Base-by-base conservation (phyloP, 2,797 vertebrate genomes). In the Gymnothorax javanicus region DNA sequence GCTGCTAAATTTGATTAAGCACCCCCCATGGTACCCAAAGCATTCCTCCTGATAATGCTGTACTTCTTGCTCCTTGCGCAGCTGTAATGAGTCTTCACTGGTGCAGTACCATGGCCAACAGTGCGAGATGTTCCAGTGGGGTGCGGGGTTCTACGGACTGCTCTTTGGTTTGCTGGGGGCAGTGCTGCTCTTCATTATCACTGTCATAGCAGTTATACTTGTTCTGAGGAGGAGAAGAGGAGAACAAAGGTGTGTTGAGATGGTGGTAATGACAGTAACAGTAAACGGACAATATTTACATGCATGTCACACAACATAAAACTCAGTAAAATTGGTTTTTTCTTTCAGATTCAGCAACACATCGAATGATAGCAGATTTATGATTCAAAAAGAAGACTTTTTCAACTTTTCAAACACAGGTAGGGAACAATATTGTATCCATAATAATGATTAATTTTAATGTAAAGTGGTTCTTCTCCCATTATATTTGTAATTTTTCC, bases 161-260 rank as follows among this genome's bases (percentile, higher is more conserved):
- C 82, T 96, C 54, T 96, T 96, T 79, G 95, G 95, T 25, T 91
- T 95, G 64, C 86, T 96, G 82, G 91, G 89, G 56, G 93, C 8
- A 4, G 93, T 57, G 0, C 84, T 91, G 52, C 89, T 96, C 8
- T 86, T 96, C 54, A 5, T 95, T 2, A 90, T 92, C 33, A 86
- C 93, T 56, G 11, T 93, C 17, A 69, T 90, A n/a, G 86, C 89
- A 60, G 89, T 87, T 11, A 33, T 93, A 27, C 17, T 93, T 57
- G 59, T 90, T 59, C 13, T 92, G 27, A 91, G 50, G 89, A 92
- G 83, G 84, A 93, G 79, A 62, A 57, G 59, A 43, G 86, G 0
- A 0, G 1, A 25, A 33, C 12, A 60, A 71, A 92, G 93, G 95
- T 96, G 82, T 8, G 92, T 92, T 83, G 33, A 77, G 27, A 15